Evolutionary conservation across 1,140 invertebrate genomes (phyloP).

Genomic region (Atta texana): DNA sequence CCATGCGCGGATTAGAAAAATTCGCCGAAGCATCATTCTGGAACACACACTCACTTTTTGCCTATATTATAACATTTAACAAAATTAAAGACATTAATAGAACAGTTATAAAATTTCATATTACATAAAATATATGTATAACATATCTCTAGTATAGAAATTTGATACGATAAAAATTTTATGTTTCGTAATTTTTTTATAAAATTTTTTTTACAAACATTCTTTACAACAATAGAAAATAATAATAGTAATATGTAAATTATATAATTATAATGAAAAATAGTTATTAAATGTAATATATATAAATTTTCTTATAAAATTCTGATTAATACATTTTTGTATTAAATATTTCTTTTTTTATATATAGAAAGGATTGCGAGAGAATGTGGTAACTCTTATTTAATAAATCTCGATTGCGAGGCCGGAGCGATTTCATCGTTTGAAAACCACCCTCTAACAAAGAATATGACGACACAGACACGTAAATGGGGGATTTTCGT

Average conservation of each 20-base stretch:
- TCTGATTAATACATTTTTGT: neutral
- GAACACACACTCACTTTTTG: neutral
- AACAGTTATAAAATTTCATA: neutral
- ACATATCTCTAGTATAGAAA: too few relatives aligned
- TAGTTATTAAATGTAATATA: neutral
- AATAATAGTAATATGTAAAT: too few relatives aligned
- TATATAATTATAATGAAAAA: too few relatives aligned
- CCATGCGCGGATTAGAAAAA: slow-evolving; percentile 19
- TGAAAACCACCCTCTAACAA: slow-evolving; percentile 73
- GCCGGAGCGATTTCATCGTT: slow-evolving; percentile 78
- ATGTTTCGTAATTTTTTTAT: too few relatives aligned
- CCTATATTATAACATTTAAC: neutral
- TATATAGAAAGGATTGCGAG: neutral
- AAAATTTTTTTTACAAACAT: too few relatives aligned
- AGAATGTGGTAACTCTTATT: slow-evolving; percentile 72
- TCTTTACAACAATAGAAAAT: too few relatives aligned
- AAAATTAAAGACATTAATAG: neutral
- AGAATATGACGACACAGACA: slow-evolving; percentile 66
- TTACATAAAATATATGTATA: neutral
- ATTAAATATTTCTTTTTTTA: neutral
- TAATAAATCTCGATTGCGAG: slow-evolving; percentile 77
- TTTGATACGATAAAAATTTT: too few relatives aligned
- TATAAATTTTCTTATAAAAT: neutral
- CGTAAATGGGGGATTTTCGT: slow-evolving; percentile 66
- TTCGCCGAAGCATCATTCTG: slow-evolving; percentile 13